These are phyloP conservation scores for Desmophyllum pertusum DNA, from an alignment of 92 coral and sea anemone genomes.

Conservation along the genomic window DNA sequence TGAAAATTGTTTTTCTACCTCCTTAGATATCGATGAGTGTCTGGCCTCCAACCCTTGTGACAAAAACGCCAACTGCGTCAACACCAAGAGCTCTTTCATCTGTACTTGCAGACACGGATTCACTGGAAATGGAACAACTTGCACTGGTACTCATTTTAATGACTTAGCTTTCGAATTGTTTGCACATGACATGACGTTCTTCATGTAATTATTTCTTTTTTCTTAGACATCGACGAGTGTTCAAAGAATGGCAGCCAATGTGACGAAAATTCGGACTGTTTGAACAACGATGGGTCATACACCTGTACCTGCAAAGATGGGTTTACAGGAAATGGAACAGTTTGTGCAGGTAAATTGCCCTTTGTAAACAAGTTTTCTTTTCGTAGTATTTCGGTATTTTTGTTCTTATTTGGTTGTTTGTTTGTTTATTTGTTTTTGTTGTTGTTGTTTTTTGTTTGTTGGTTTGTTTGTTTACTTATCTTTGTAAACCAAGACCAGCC, in stretches of 20 bases:
- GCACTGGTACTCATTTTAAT: constrained; percentile 48
- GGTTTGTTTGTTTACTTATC: too few relatives aligned
- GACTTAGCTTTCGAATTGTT: not conserved
- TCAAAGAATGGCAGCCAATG: constrained; percentile 19
- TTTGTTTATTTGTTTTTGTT: too few relatives aligned
- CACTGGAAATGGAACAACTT: constrained; percentile 68
- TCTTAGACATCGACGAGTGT: constrained; percentile 56
- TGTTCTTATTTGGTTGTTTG: not conserved
- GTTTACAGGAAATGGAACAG: constrained; percentile 51
- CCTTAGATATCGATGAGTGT: constrained; percentile 58
- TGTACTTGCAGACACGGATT: constrained; percentile 70
- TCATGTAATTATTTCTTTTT: too few relatives aligned
- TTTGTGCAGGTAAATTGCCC: constrained; percentile 39
- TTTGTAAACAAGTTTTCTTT: not conserved
- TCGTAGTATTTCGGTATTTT: not conserved
- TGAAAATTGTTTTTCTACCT: too few relatives aligned
- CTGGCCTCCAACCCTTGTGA: constrained; percentile 18
- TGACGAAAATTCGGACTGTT: constrained; percentile 45
- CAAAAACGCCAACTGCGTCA: constrained; percentile 67
- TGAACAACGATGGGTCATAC: constrained; percentile 47
- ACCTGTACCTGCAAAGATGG: constrained; percentile 50
- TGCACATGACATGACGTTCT: too few relatives aligned
- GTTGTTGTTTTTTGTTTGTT: too few relatives aligned
- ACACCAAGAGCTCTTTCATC: constrained; percentile 69
- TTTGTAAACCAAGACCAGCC: too few relatives aligned